Base-by-base conservation (phyloP, 23 tunicate genomes). In the Trididemnum nubilum region DNA sequence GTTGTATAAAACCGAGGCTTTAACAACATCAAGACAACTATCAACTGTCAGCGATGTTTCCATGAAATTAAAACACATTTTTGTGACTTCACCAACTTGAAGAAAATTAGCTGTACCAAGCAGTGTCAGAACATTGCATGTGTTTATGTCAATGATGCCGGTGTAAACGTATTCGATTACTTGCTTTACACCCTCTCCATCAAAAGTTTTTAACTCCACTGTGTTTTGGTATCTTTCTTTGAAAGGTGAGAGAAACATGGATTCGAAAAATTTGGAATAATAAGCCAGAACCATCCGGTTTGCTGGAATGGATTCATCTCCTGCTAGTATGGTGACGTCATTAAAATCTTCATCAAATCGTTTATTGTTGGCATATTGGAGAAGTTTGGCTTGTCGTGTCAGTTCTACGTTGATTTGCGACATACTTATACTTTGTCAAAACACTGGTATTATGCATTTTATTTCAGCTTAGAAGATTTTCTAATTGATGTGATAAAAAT, bases 241-340 rank as follows among this genome's bases (percentile, higher is more conserved):
- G 15, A 44, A 7, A 7, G 9, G 12, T 7, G 60, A 15, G 3
- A 7, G 22, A 73, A 73, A 73, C 59, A 73, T 37, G 27, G 22
- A 5, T 39, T 44, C 59, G 38, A 73, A 73, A 18, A 39, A 37
- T 18, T 38, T n/a, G 15, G 60, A 73, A 33, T 9, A 73, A 24
- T 59, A 73, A 38, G 79, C 37, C 25, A 73, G 31, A 37, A 73
- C 79, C 79, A 73, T 36, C 25, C 31, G 21, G 33, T 73, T 73
- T 29, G 59, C 79, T 38, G 79, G 60, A 73, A 73, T 38, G 22
- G 4, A 15, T 18, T 7, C 25, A 24, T 24, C 79, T 15, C 60
- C 79, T 3, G 35, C 60, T 23, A 7, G 37, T 28, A 73, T 73
- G 15, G 60, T 73, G 59, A 73, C 79, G 33, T 73, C 79, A 39